Base-by-base conservation (phyloP, 1,140 invertebrate species). In the Phymorhynchus buccinoides region DNA sequence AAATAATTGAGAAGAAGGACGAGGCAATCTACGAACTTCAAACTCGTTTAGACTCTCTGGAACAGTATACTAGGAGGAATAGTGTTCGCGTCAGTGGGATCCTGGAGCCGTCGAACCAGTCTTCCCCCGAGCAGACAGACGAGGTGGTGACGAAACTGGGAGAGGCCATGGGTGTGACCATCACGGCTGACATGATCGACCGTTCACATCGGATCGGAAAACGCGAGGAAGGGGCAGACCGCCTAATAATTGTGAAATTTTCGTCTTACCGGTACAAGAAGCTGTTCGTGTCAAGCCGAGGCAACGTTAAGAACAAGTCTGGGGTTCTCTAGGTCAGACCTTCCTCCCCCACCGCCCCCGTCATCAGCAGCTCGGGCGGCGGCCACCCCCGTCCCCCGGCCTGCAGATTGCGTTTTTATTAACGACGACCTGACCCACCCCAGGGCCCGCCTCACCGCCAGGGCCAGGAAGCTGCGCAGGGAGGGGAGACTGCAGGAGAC, bases 71-170 rank as follows among this genome's bases (percentile, higher is more conserved):
- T 12, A 32, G 73, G 18, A 18, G 73, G 32, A 77, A 77, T 35
- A 77, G 35, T 32, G 73, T 77, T 7, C 7, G 73, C 12, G 39
- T 77, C 73, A 77, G 41, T 35, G 73, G 73, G 12, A 77, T 77
- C 73, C 73, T 35, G 9, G 73, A 77, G 35, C 14, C 14, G 3
- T 22, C 35, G 30, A 42, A 32, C 41, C 48, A 0, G 12, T 52
- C 48, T 52, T 30, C 22, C 22, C 48, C 12, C 12, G 48, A 77
- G 32, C 9, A 77, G 9, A 77, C 73, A 7, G 73, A 77, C 35
- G 73, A 22, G 0, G 30, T 77, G 14, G 73, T 77, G 14, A 9
- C 12, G 35, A 42, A 37, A 27, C 18, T 77, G 4, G 73, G 35
- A 7, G 41, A 77, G 73, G 73, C 73, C 18, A 77, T 77, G 18